phyloP scores from a whole-genome alignment of 1,140 invertebrate species.

The Ridgeia piscesae region DNA sequence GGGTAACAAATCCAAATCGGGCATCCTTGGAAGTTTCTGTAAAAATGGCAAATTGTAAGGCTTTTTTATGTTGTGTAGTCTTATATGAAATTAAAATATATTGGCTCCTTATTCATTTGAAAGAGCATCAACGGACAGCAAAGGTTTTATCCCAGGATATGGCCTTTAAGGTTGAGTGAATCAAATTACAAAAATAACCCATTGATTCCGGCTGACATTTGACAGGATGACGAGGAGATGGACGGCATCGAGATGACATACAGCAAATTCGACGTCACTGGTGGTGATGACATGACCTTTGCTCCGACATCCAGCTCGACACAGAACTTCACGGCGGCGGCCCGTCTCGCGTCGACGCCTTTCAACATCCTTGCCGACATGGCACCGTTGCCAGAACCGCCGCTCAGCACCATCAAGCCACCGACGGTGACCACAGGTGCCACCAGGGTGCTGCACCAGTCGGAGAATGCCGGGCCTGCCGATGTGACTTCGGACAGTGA shows the following conservation, averaged over 20 bases:
- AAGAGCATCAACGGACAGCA: too few species aligned
- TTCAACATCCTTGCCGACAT: conserved; percentile 31
- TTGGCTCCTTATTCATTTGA: too few species aligned
- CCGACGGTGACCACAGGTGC: neutral
- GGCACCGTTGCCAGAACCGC: conserved; percentile 16
- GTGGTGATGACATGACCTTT: conserved; percentile 43
- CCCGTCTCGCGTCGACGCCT: conserved; percentile 46
- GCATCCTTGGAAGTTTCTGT: too few species aligned
- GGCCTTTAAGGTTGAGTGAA: neutral
- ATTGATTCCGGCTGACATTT: neutral
- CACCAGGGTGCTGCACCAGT: neutral
- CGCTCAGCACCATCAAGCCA: conserved; percentile 31
- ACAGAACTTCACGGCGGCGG: conserved; percentile 45
- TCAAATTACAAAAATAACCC: neutral
- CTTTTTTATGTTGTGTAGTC: too few species aligned
- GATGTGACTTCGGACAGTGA: neutral
- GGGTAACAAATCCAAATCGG: too few species aligned
- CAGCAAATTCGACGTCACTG: conserved; percentile 27
- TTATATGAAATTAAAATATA: too few species aligned
- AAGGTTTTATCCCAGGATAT: too few species aligned
- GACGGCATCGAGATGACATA: conserved; percentile 35
- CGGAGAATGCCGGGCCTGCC: neutral
- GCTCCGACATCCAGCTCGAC: conserved; percentile 40
- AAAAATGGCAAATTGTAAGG: too few species aligned
- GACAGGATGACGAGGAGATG: conserved; percentile 30